Evolutionary conservation across 1,140 invertebrate genomes (phyloP).

Genomic region (Contarinia nasturtii): DNA sequence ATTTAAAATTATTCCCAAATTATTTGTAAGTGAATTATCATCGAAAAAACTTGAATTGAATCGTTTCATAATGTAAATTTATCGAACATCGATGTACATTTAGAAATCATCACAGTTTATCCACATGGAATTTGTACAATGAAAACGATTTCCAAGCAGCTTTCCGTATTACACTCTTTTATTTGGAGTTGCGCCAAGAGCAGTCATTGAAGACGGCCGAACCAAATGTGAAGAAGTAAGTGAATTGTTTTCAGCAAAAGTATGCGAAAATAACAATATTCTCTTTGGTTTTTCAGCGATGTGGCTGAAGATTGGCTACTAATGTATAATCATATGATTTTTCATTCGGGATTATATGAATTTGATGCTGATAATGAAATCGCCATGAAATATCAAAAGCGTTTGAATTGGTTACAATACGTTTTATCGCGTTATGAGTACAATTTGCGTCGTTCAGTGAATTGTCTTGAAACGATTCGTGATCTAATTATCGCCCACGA

Average conservation of each 20-base stretch:
- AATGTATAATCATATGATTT: slow-evolving; percentile 5
- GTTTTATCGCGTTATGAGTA: slow-evolving; percentile 1
- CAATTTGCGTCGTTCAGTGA: slow-evolving; percentile 4
- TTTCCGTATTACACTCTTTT: slow-evolving; percentile 6
- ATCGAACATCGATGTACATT: too few species aligned
- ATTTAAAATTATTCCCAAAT: slow-evolving; percentile 6
- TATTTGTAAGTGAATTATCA: slow-evolving; percentile 5
- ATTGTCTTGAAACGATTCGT: slow-evolving; percentile 3
- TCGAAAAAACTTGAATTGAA: background rate
- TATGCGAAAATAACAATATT: background rate
- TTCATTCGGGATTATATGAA: slow-evolving; percentile 5
- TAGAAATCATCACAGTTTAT: slow-evolving; percentile 4
- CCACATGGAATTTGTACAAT: slow-evolving; percentile 5
- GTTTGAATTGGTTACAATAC: slow-evolving; percentile 6
- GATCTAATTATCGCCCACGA: slow-evolving; percentile 2
- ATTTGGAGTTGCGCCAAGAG: slow-evolving; percentile 7
- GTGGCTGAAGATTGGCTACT: slow-evolving; percentile 3
- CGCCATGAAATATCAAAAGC: slow-evolving; percentile 2
- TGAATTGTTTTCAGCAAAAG: background rate
- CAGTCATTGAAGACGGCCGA: background rate
- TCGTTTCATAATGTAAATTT: background rate
- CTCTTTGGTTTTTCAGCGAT: slow-evolving; percentile 4
- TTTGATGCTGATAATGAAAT: background rate
- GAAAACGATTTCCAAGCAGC: slow-evolving; percentile 4
- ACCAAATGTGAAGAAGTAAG: background rate